Evolutionary conservation across 2,888 invertebrate genomes (phyloP).

Genomic region (Monochamus alternatus): DNA sequence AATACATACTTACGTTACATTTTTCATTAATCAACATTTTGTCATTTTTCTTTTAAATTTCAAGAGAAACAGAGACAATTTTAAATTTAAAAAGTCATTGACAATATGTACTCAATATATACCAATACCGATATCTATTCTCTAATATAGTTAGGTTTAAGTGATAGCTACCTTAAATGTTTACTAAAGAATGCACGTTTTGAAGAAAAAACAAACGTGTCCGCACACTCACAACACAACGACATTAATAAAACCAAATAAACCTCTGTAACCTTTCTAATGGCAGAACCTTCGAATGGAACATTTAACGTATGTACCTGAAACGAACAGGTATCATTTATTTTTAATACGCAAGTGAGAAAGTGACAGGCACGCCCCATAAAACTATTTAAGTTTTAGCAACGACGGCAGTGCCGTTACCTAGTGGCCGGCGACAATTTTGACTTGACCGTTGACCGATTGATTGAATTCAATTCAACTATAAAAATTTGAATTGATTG

Average conservation of each 20-base stretch:
- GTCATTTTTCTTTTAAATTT: too few species aligned
- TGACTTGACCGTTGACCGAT: too few species aligned
- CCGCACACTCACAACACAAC: not conserved
- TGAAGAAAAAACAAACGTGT: not conserved
- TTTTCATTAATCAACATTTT: too few species aligned
- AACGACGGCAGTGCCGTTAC: conserved; percentile 2
- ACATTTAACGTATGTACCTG: not conserved
- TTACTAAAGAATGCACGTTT: not conserved
- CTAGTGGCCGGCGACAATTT: not conserved
- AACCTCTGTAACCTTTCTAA: conserved; percentile 6
- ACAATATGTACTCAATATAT: too few species aligned
- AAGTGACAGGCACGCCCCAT: conserved; percentile 1
- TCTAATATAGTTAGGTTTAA: not conserved
- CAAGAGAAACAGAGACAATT: too few species aligned
- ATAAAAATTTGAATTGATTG: too few species aligned
- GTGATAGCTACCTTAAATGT: not conserved
- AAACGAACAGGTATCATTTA: conserved; percentile 9
- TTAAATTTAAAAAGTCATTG: too few species aligned
- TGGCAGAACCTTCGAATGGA: not conserved
- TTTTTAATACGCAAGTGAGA: conserved; percentile 11
- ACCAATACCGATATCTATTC: too few species aligned
- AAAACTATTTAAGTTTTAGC: not conserved
- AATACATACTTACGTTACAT: too few species aligned
- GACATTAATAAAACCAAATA: not conserved
- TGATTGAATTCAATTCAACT: too few species aligned